phyloP scores from a whole-genome alignment of 2,888 invertebrate species.

The Alsophila aescularia region DNA sequence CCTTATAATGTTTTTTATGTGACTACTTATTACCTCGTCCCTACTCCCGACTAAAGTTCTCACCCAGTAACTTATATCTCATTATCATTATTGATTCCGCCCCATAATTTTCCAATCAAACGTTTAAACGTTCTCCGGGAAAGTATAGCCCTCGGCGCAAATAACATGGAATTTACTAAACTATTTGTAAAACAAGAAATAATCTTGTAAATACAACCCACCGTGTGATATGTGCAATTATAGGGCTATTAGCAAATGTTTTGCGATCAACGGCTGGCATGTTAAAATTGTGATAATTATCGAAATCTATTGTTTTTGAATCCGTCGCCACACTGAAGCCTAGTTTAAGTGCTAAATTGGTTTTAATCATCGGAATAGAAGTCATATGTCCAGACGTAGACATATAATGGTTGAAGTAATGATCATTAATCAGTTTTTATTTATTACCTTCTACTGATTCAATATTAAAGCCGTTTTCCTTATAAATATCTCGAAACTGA shows the following conservation, averaged over 20 bases:
- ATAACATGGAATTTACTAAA: conserved; percentile 23
- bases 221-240: conserved; percentile 37
- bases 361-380: conserved; percentile 7
- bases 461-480: conserved; percentile 7
- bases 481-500: conserved; percentile 7
- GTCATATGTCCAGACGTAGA: neutral
- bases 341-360: conserved; percentile 14
- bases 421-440: too few relatives aligned
- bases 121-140: conserved; percentile 7
- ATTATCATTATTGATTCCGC: conserved; percentile 2
- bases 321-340: conserved; percentile 21
- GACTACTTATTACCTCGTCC: too few relatives aligned
- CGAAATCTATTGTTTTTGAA: conserved; percentile 25
- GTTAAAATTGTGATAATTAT: conserved; percentile 24
- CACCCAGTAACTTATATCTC: conserved; percentile 7
- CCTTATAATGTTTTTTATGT: too few relatives aligned
- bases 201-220: conserved; percentile 29
- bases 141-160: conserved; percentile 28
- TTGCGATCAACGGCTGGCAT: conserved; percentile 18
- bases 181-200: conserved; percentile 29
- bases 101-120: conserved; percentile 18
- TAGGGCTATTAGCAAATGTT: conserved; percentile 31
- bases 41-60: neutral
- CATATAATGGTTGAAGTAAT: neutral
- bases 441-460: neutral